Conservation (phyloP, 1,140 invertebrate species). For the Cyphomyrmex costatus region DNA sequence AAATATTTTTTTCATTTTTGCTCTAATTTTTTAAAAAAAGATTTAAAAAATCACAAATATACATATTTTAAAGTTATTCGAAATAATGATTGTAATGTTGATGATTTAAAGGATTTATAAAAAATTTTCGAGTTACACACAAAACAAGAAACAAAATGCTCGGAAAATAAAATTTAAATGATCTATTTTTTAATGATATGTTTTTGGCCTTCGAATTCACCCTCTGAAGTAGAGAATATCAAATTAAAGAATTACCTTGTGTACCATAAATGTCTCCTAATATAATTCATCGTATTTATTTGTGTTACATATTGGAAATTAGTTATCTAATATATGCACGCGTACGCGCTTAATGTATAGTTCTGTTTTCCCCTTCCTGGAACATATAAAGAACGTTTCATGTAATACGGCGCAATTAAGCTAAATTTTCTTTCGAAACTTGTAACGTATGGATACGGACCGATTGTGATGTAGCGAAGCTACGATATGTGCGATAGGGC, state of each 20-base stretch:
- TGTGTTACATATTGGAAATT: constrained; percentile 49
- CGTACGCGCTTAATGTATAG: constrained; percentile 29
- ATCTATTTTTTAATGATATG: not conserved
- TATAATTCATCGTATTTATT: constrained; percentile 70
- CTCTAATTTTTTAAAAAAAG: not conserved
- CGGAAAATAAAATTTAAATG: not conserved
- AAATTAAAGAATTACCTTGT: not conserved
- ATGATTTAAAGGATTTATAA: not conserved
- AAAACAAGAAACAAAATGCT: not conserved
- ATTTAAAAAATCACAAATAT: not conserved
- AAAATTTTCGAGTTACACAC: not conserved
- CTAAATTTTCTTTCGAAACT: constrained; percentile 32
- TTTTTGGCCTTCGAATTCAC: not conserved
- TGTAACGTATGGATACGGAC: constrained; percentile 10
- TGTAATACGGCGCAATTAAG: not conserved
- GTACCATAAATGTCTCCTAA: constrained; percentile 59
- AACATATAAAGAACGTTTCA: not conserved
- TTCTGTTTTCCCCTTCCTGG: not conserved
- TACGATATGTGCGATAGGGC: not conserved
- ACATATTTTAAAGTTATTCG: not conserved
- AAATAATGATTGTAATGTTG: not conserved
- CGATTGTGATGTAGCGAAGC: constrained; percentile 29
- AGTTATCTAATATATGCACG: constrained; percentile 47
- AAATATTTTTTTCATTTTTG: too few species aligned
- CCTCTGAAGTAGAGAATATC: not conserved